Evolutionary conservation across 2,888 invertebrate genomes (phyloP), one percentile per base, ranked within the genome.

Genomic region (Acleris sparsana): DNA sequence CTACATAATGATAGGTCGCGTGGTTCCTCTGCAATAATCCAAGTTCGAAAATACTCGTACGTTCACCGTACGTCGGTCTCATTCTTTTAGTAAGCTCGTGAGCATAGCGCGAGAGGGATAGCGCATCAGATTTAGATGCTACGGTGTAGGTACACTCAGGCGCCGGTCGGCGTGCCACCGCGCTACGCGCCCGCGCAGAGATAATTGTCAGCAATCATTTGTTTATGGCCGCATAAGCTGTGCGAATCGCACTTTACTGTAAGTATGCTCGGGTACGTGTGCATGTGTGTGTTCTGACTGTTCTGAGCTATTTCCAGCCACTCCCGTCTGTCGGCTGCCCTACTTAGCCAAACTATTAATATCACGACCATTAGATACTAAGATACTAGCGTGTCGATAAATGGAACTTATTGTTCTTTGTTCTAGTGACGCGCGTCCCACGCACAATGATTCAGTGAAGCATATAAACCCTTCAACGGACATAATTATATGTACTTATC

Each of bases 131-230:
- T 11, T 33, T 39, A 39, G 39, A 39, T 4, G 39, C 39, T 13
- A 39, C 39, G 39, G 39, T 13, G 39, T 13, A 13, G 33, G 33
- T 13, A 39, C 39, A 39, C 39, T 39, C 39, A 57, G 25, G 46
- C 25, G 43, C 46, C n/a, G 25, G 33, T 33, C 43, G 43, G 55
- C 43, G 43, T 39, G 61, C 66, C 73, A 74, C 78, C 71, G 75
- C 61, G 71, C 70, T 77, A 78, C 73, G 72, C 74, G 64, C 60
- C 64, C 70, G 67, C 67, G 61, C 20, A 43, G 70, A 72, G 73
- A 75, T 83, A 86, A 86, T 87, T 88, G 87, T 84, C 82, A 76
- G 82, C 82, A 84, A 86, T 88, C 82, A 82, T 86, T 85, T 87
- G 83, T 86, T 84, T 85, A 86, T 82, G 82, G 81, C 80, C 81